These are phyloP conservation scores for Augochlorella aurata DNA, from an alignment of 2,888 invertebrate genomes.

Conservation along the genomic window DNA sequence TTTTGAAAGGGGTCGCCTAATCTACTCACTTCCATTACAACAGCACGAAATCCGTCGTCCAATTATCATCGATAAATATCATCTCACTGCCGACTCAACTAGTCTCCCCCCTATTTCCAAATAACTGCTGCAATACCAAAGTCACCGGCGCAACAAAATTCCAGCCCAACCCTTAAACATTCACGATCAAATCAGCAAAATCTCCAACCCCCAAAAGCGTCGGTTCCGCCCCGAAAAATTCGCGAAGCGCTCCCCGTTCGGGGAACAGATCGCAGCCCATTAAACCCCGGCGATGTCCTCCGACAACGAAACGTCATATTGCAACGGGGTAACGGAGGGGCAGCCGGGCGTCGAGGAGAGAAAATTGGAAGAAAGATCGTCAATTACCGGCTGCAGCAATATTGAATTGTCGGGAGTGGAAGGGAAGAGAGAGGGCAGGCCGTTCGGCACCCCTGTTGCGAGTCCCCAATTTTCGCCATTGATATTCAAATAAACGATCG, in stretches of 20 bases:
- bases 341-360: not conserved
- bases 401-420: not conserved
- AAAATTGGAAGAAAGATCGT: constrained; percentile 4
- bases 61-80: no score
- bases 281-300: not conserved
- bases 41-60: no score
- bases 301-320: not conserved
- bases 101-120: no score
- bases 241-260: not conserved
- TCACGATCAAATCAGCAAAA: not conserved
- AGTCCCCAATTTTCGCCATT: constrained; percentile 2
- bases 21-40: no score
- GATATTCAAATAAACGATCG: constrained; percentile 45
- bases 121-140: no score
- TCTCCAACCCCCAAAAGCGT: not conserved
- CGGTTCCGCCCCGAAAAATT: not conserved
- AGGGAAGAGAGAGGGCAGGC: not conserved
- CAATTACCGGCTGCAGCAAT: not conserved
- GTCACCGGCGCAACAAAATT: not conserved
- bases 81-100: no score
- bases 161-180: not conserved
- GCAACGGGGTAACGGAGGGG: not conserved
- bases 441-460: not conserved
- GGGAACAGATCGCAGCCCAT: not conserved
- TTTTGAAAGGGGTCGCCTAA: no score